phyloP scores from a whole-genome alignment of 2,888 invertebrate genomes.

The Mythimna albipuncta region DNA sequence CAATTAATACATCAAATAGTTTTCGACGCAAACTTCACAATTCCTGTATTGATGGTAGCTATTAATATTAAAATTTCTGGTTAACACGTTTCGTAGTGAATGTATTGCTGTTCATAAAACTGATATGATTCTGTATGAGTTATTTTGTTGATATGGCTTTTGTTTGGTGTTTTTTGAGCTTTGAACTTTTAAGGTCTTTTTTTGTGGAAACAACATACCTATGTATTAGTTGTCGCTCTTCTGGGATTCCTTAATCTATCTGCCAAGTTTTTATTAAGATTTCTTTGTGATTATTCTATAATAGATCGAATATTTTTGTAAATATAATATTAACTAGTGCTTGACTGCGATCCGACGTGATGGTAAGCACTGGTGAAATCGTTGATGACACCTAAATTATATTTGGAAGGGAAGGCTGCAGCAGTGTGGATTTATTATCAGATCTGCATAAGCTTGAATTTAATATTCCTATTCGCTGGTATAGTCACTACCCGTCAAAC shows the following conservation, averaged over 20 bases:
- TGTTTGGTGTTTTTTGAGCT: slow-evolving; percentile 10
- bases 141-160: slow-evolving; percentile 22
- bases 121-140: slow-evolving; percentile 37
- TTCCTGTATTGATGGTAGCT: slow-evolving; percentile 46
- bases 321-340: too few species aligned
- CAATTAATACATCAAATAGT: slow-evolving; percentile 55
- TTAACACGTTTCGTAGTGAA: slow-evolving; percentile 32
- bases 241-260: too few species aligned
- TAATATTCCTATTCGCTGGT: neutral
- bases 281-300: neutral
- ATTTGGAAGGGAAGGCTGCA: neutral
- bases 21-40: slow-evolving; percentile 41
- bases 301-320: too few species aligned
- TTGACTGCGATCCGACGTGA: too few species aligned
- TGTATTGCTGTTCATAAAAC: slow-evolving; percentile 43
- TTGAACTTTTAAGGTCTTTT: neutral
- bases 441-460: neutral
- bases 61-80: slow-evolving; percentile 63
- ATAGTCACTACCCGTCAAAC: neutral
- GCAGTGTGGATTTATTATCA: neutral
- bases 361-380: too few species aligned
- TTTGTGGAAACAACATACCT: neutral
- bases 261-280: neutral
- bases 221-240: too few species aligned
- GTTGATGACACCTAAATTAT: too few species aligned